Percentiles rank a stretch among this genome's conserved stretches.
Conservation (phyloP, 2,888 invertebrate species). For the Ochropleura leucogaster region DNA sequence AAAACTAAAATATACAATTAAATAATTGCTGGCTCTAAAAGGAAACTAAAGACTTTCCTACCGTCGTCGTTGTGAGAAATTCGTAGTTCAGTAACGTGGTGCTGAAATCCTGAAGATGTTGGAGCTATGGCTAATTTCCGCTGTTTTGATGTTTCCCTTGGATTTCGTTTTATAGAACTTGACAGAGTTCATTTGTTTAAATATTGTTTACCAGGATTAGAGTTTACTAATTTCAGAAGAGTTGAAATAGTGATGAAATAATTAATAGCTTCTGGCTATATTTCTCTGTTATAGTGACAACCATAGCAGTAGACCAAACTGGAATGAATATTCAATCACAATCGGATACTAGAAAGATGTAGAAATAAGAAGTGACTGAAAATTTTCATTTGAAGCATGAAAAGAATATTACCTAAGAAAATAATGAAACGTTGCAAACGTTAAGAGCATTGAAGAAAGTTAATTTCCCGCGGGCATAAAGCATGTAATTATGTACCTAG, state of each 20-base stretch:
- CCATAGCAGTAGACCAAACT: background rate
- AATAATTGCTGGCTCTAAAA: constrained; percentile 4
- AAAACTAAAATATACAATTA: background rate
- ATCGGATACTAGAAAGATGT: constrained; percentile 8
- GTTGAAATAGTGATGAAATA: constrained; percentile 8
- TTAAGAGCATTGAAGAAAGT: constrained; percentile 73
- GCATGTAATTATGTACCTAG: constrained; percentile 69
- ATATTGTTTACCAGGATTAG: background rate
- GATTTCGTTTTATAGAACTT: background rate
- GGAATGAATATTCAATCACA: constrained; percentile 17
- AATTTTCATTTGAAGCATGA: constrained; percentile 53
- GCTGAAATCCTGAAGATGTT: constrained; percentile 16
- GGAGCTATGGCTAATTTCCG: constrained; percentile 3
- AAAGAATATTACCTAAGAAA: constrained; percentile 67
- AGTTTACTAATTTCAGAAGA: background rate
- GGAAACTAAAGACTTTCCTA: background rate
- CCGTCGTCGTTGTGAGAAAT: constrained; percentile 4
- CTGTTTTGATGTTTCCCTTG: constrained; percentile 7
- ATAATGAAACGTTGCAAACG: constrained; percentile 69
- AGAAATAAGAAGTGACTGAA: constrained; percentile 31
- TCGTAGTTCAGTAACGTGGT: constrained; percentile 10
- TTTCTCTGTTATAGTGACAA: background rate
- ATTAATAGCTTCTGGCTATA: background rate
- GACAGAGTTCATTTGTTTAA: constrained; percentile 11
- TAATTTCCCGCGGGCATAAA: constrained; percentile 75